These are phyloP conservation scores for Oreochromis niloticus DNA, from an alignment of 2,113 vertebrate genomes.

Conservation along the genomic window DNA sequence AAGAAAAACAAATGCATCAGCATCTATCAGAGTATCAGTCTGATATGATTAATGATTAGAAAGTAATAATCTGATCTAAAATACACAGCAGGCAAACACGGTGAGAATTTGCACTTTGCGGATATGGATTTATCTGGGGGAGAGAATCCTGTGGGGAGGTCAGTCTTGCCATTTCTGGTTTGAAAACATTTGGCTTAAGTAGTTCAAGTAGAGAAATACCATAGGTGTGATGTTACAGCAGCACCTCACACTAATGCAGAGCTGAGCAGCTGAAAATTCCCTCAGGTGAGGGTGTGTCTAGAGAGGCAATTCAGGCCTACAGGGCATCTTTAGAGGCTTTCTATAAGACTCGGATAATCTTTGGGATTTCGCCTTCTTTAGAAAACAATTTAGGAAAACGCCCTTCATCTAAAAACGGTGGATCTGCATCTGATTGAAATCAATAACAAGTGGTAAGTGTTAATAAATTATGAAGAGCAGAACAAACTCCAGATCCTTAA, in stretches of 20 bases:
- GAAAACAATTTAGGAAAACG: background rate
- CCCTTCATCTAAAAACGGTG: background rate
- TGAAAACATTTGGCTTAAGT: slow-evolving; percentile 30
- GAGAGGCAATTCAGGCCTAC: slow-evolving; percentile 26
- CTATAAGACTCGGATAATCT: slow-evolving; percentile 42
- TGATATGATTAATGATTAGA: background rate
- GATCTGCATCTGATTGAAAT: slow-evolving; percentile 11
- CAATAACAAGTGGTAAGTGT: background rate
- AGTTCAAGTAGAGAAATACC: slow-evolving; percentile 16
- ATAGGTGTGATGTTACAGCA: slow-evolving; percentile 58
- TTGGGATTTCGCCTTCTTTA: slow-evolving; percentile 13
- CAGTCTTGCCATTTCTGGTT: slow-evolving; percentile 23
- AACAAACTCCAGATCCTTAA: background rate
- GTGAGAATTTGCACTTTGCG: background rate
- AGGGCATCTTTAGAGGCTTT: slow-evolving; percentile 51
- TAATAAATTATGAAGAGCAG: background rate
- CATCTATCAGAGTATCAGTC: background rate
- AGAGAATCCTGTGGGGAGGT: slow-evolving; percentile 8
- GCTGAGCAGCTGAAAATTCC: slow-evolving; percentile 41
- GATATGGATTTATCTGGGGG: slow-evolving; percentile 16
- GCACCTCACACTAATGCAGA: slow-evolving; percentile 27
- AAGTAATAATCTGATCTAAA: background rate
- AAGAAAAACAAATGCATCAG: background rate
- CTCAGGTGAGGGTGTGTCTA: slow-evolving; percentile 31
- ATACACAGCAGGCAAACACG: background rate